phyloP scores from a whole-genome alignment of 2,888 invertebrate species.

The Leucoma salicis region DNA sequence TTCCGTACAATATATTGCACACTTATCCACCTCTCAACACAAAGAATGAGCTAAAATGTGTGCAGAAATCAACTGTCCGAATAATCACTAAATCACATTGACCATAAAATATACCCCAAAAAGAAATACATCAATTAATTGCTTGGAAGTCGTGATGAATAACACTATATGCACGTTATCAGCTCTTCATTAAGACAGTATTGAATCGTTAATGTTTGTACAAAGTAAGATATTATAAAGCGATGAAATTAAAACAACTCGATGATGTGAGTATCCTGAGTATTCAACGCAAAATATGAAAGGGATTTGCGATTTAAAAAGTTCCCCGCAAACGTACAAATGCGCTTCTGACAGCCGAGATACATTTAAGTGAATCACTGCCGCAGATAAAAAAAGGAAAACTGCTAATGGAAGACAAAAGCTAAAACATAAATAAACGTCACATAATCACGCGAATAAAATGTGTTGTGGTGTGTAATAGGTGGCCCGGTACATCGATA shows the following conservation, averaged over 20 bases:
- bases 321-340: conserved; percentile 46
- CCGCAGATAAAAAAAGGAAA: conserved; percentile 56
- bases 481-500: conserved; percentile 39
- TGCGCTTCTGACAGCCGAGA: conserved; percentile 43
- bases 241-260: conserved; percentile 67
- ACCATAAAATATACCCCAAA: conserved; percentile 68
- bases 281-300: conserved; percentile 45
- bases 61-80: conserved; percentile 67
- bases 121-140: conserved; percentile 69
- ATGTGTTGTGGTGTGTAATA: conserved; percentile 53
- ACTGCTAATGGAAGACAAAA: conserved; percentile 77
- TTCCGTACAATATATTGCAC: conserved; percentile 67
- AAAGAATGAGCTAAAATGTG: conserved; percentile 64
- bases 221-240: conserved; percentile 64
- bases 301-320: conserved; percentile 43
- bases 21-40: conserved; percentile 59
- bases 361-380: conserved; percentile 63
- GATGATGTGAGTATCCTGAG: conserved; percentile 60
- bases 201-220: conserved; percentile 77
- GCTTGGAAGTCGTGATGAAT: conserved; percentile 65
- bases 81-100: conserved; percentile 66
- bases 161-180: conserved; percentile 77
- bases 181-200: conserved; percentile 73
- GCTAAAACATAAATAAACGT: conserved; percentile 74
- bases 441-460: conserved; percentile 70